A percentile compares a stretch with the other conserved stretches of the same genome.
phyloP scores from a whole-genome alignment of 2,797 vertebrate genomes.

The Novumbra hubbsi region DNA sequence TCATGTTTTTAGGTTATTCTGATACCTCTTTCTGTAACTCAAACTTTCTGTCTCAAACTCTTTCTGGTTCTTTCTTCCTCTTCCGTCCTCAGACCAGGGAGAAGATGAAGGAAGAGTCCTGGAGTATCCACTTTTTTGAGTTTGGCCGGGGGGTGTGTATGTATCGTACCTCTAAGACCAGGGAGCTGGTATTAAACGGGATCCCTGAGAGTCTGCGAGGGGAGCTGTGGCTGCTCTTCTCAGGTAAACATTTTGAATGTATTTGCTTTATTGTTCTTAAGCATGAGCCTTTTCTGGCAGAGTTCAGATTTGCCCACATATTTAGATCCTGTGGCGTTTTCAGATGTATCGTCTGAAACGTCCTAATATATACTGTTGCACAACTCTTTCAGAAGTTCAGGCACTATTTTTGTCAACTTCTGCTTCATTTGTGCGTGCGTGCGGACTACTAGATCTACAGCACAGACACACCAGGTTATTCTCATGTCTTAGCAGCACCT shows the following conservation, averaged over 20 bases:
- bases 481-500: neutral
- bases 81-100: slow-evolving; percentile 83
- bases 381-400: neutral
- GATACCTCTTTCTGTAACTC: neutral
- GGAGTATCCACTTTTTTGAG: slow-evolving; percentile 98
- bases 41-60: neutral
- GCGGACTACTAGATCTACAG: neutral
- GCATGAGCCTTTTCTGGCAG: neutral
- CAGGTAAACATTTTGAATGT: slow-evolving; percentile 70
- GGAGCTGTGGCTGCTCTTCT: slow-evolving; percentile 96
- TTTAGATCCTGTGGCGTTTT: neutral
- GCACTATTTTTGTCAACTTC: neutral
- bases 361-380: neutral
- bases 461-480: neutral
- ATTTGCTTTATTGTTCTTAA: neutral
- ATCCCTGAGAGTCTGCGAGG: slow-evolving; percentile 90
- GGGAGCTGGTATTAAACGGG: slow-evolving; percentile 90
- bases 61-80: neutral
- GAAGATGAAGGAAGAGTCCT: slow-evolving; percentile 95
- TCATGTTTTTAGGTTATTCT: neutral
- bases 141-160: slow-evolving; percentile 95
- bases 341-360: neutral
- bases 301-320: neutral
- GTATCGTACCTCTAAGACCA: slow-evolving; percentile 90
- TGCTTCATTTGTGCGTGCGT: neutral